These are phyloP conservation scores for Latrodectus geometricus DNA, from an alignment of 1,140 invertebrate species.

Conservation along the genomic window DNA sequence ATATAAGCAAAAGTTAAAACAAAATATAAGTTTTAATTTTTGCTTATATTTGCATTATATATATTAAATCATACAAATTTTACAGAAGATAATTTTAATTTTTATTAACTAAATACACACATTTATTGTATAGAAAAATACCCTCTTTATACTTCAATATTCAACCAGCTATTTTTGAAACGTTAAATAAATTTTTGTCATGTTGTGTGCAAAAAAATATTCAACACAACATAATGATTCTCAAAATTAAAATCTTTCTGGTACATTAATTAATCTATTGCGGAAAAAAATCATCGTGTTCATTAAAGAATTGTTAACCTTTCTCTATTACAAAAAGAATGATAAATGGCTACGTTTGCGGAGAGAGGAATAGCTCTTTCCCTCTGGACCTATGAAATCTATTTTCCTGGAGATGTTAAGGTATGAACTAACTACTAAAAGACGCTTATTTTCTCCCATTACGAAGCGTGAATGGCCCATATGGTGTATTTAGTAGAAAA, in stretches of 20 bases:
- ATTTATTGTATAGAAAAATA: too few relatives aligned
- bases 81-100: too few relatives aligned
- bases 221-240: not conserved
- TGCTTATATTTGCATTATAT: too few relatives aligned
- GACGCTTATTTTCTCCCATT: not conserved
- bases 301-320: not conserved
- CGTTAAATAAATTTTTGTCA: too few relatives aligned
- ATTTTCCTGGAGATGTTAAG: not conserved
- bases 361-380: not conserved
- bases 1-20: too few relatives aligned
- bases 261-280: not conserved
- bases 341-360: not conserved
- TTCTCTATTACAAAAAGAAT: conserved; percentile 2
- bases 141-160: too few relatives aligned
- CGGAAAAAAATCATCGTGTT: not conserved
- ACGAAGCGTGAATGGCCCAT: not conserved
- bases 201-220: too few relatives aligned
- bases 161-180: too few relatives aligned
- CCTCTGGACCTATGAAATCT: not conserved
- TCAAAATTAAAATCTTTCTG: not conserved
- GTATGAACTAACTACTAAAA: not conserved
- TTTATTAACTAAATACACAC: too few relatives aligned
- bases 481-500: not conserved
- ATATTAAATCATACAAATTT: too few relatives aligned
- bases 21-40: too few relatives aligned